These are phyloP conservation scores for Drosophila azteca DNA, from an alignment of 1,140 invertebrate species.

Conservation along the genomic window DNA sequence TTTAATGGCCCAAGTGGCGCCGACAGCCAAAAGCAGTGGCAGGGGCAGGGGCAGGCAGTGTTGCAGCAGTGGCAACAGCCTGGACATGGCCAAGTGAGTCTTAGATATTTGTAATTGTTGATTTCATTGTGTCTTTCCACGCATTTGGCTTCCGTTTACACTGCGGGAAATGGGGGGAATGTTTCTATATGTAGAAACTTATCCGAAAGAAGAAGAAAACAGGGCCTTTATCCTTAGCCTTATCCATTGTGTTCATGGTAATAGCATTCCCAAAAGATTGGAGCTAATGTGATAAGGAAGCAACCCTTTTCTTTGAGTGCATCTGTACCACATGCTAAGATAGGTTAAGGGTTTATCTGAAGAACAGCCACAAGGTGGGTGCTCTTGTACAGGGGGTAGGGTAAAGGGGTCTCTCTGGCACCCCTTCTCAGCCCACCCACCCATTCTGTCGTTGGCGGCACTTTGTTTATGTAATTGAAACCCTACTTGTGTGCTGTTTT, in stretches of 20 bases:
- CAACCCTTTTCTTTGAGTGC: too few relatives aligned
- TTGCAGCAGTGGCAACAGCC: neutral
- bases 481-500: conserved; percentile 44
- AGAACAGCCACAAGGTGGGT: too few relatives aligned
- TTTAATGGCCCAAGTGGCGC: conserved; percentile 56
- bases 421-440: neutral
- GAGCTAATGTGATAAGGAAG: too few relatives aligned
- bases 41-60: too few relatives aligned
- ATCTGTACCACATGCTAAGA: neutral
- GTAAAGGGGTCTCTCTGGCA: too few relatives aligned
- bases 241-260: too few relatives aligned
- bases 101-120: conserved; percentile 36
- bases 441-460: conserved; percentile 28
- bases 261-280: too few relatives aligned
- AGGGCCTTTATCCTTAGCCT: too few relatives aligned
- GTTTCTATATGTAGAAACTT: too few relatives aligned
- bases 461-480: conserved; percentile 71
- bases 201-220: too few relatives aligned
- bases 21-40: conserved; percentile 12
- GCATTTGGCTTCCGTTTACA: too few relatives aligned
- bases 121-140: conserved; percentile 19
- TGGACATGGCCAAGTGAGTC: conserved; percentile 51
- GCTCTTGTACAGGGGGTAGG: neutral
- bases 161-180: too few relatives aligned
- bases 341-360: conserved; percentile 2